These are phyloP conservation scores for Andricus curvator DNA, from an alignment of 2,888 invertebrate genomes.

Conservation along the genomic window DNA sequence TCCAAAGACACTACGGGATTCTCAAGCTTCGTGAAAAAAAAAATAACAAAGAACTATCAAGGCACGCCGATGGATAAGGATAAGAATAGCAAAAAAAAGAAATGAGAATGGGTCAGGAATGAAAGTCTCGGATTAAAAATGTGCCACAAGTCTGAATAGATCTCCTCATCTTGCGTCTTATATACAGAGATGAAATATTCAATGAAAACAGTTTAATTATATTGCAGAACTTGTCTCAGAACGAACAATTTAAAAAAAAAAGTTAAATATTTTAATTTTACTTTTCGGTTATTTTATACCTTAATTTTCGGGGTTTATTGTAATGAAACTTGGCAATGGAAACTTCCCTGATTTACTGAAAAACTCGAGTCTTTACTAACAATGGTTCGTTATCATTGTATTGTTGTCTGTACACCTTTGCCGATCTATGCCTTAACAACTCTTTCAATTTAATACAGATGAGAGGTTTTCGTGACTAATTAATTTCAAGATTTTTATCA, in stretches of 20 bases:
- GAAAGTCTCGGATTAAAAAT: constrained; percentile 30
- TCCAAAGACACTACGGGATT: constrained; percentile 31
- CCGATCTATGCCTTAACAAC: background rate
- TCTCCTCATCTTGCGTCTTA: constrained; percentile 16
- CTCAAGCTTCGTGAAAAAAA: constrained; percentile 26
- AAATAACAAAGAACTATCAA: constrained; percentile 25
- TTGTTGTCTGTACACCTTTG: background rate
- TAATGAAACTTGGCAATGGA: background rate
- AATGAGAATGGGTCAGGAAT: constrained; percentile 15
- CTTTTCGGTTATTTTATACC: background rate
- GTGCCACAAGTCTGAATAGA: constrained; percentile 33
- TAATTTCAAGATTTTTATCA: too few relatives aligned
- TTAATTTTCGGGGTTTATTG: background rate
- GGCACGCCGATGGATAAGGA: constrained; percentile 14
- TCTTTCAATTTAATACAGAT: too few relatives aligned
- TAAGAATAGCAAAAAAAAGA: constrained; percentile 33
- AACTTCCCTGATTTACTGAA: background rate
- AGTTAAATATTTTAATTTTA: background rate
- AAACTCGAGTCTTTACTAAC: background rate
- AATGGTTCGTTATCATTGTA: constrained; percentile 4
- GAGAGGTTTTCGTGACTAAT: too few relatives aligned
- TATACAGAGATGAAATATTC: constrained; percentile 7
- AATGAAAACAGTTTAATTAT: constrained; percentile 25
- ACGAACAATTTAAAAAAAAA: background rate
- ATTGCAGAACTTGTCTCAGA: constrained; percentile 2